Evolutionary conservation across 2,113 vertebrate species (phyloP).

Genomic region (Hepsetus odoe): DNA sequence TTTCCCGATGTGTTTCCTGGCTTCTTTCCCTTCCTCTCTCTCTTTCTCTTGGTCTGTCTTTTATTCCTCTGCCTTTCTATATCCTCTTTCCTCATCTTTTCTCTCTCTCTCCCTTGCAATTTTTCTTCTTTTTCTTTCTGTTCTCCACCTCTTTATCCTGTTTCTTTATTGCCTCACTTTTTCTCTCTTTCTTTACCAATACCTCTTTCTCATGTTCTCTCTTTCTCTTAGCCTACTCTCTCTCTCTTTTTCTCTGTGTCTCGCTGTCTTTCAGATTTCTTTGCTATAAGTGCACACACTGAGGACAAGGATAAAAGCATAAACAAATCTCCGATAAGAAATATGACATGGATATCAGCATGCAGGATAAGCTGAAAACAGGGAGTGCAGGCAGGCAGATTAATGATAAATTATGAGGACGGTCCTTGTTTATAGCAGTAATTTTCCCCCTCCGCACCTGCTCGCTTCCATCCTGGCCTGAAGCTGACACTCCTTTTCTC

Average conservation of each 20-base stretch:
- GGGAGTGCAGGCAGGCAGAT: constrained; percentile 74
- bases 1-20: constrained; percentile 33
- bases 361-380: constrained; percentile 76
- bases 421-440: constrained; percentile 78
- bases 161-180: no score
- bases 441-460: constrained; percentile 78
- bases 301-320: constrained; percentile 79
- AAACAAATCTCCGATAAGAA: constrained; percentile 82
- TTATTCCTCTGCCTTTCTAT: no score
- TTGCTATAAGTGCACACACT: constrained; percentile 67
- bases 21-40: constrained; percentile 23
- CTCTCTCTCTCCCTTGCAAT: background rate
- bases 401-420: constrained; percentile 83
- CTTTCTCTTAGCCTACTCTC: constrained; percentile 17
- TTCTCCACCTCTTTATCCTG: no score
- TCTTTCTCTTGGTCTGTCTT: background rate
- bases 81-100: background rate
- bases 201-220: constrained; percentile 33
- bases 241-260: constrained; percentile 46
- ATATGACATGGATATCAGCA: constrained; percentile 82
- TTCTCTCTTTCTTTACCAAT: constrained; percentile 22
- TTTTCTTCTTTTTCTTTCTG: background rate
- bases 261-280: constrained; percentile 63
- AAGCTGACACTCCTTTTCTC: constrained; percentile 59
- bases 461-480: constrained; percentile 79